Evolutionary conservation across 2,888 invertebrate genomes (phyloP), one percentile per base, ranked within the genome.

Genomic region (Mimas tiliae): DNA sequence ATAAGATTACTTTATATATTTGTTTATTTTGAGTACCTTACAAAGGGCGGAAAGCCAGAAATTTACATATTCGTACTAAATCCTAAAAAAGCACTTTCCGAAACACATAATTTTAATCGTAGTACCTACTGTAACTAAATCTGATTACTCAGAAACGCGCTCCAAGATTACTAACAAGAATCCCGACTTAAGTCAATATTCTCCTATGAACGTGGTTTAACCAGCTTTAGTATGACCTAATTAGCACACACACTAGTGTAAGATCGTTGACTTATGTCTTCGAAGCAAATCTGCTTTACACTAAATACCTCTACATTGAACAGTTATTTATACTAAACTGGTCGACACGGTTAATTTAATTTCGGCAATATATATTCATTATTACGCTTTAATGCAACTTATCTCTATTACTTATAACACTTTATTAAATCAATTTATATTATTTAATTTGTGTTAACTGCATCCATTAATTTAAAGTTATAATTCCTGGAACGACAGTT

Each of bases 191-290:
- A 14, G 52, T 52, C 27, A 33, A 14, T 27, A 4, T 33, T 27
- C 21, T 52, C 27, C 33, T 14, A 42, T 38, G 42, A 19, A 16
- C 38, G 19, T 42, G 16, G 38, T 16, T 42, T 16, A 58, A 19
- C 42, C 6, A 58, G 58, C 38, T 19, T 58, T 19, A 58, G 19
- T 58, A 19, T 58, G 58, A 19, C 58, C 58, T 58, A 58, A 42
- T 58, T 58, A 19, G 42, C 58, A 14, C 52, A 42, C 58, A 42
- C 58, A 19, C 38, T n/a, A n/a, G 14, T 19, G 19, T 58, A 16
- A 58, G 58, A 58, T 42, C 38, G 42, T 58, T 58, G 42, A 58
- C 58, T 58, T 38, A 42, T 58, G 42, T 58, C 58, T 42, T 58
- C 38, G 42, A 19, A 58, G 19, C 58, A 42, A 12, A 11, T 27